Evolutionary conservation across 2,113 vertebrate species (phyloP).

Genomic region (Antechinus stuartii): DNA sequence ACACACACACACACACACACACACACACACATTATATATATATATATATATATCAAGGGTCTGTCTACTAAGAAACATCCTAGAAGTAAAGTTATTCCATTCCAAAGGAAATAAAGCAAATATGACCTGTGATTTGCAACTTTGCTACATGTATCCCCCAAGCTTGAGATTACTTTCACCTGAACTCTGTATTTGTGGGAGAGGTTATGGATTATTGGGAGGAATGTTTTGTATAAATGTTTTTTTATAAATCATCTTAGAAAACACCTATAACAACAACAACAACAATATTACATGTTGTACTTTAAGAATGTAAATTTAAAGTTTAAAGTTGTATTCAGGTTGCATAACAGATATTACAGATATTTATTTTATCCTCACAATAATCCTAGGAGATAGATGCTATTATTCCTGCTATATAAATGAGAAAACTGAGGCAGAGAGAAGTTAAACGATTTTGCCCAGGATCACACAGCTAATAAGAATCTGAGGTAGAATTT

Average conservation of each 20-base stretch:
- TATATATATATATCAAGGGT: neutral
- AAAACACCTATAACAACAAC: neutral
- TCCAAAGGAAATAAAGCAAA: neutral
- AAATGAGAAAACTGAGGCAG: neutral
- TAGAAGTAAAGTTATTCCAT: too few species aligned
- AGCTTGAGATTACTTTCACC: neutral
- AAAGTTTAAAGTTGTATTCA: neutral
- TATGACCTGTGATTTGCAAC: neutral
- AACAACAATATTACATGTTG: neutral
- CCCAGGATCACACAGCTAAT: neutral
- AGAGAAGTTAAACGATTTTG: neutral
- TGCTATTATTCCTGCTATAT: neutral
- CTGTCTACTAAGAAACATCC: neutral
- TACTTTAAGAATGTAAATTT: neutral
- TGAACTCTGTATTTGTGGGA: neutral
- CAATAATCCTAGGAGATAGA: neutral
- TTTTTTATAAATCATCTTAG: neutral
- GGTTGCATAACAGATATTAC: neutral
- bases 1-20: too few species aligned
- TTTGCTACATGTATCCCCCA: neutral
- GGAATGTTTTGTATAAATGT: neutral
- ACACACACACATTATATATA: too few species aligned
- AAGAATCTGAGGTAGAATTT: neutral
- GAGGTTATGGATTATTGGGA: neutral
- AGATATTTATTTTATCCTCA: neutral